Evolutionary conservation across 2,888 invertebrate species (phyloP), one percentile per base, ranked within the genome.

Genomic region (Dasysyrphus albostriatus): DNA sequence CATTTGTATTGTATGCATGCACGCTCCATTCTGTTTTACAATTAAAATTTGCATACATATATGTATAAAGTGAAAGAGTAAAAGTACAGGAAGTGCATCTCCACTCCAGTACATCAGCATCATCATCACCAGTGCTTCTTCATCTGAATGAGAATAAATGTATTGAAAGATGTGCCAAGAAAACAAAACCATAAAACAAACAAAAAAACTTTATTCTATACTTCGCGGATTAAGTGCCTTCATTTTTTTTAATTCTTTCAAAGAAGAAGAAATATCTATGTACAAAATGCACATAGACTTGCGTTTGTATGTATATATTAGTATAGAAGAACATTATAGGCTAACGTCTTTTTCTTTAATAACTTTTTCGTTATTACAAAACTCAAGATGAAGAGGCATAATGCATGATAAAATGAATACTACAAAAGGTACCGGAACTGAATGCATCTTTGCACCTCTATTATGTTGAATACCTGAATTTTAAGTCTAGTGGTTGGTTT

Each of bases 1-100:
- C 16, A 34, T n/a, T 34, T 49, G 10, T 19, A 10, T 34, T 34
- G 19, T 59, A 59, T 51, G 51, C 24, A 37, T 59, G 37, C 19
- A 42, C 32, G 44, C 34, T 61, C 67, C 49, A 59, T 42, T 82
- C 51, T 42, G 58, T 63, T 67, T 74, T 58, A 83, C 78, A 79
- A 83, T 69, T 74, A 16, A 16, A 70, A 83, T 83, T 83, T 83
- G 79, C 83, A 61, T 39, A 12, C n/a, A 83, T 79, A 74, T n/a
- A n/a, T n/a, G n/a, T n/a, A n/a, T n/a, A n/a, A n/a, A n/a, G n/a
- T n/a, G n/a, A n/a, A n/a, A n/a, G 79, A 83, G 83, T 69, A 83
- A 79, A 70, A 83, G 83, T 79, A 51, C 83, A 83, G 83, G 83
- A 83, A 83, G 49, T 79, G 61, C 69, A 79, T 69, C 74, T 74